Conservation (phyloP, 2,888 invertebrate genomes). For the Hemistola chrysoprasaria region DNA sequence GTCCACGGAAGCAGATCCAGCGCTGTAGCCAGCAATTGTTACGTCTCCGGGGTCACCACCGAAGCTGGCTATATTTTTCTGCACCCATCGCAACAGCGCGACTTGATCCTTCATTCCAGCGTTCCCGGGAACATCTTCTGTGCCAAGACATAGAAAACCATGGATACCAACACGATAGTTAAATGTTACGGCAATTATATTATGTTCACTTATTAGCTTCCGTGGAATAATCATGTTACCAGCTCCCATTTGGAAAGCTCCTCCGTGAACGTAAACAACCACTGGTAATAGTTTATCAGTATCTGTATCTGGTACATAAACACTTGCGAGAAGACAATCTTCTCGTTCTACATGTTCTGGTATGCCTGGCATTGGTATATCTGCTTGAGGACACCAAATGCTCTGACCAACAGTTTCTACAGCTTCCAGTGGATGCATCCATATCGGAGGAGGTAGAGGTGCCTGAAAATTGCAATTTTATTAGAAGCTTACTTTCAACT, state of each 20-base stretch:
- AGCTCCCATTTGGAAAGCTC: slow-evolving; percentile 55
- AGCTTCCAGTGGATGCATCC: slow-evolving; percentile 37
- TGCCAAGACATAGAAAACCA: slow-evolving; percentile 59
- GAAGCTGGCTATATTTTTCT: slow-evolving; percentile 52
- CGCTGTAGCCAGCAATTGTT: slow-evolving; percentile 52
- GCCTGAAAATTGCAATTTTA: slow-evolving; percentile 34
- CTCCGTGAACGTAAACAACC: slow-evolving; percentile 65
- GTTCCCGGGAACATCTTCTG: slow-evolving; percentile 54
- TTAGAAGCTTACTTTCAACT: too few species aligned
- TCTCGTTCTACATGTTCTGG: slow-evolving; percentile 30
- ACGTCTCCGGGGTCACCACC: slow-evolving; percentile 60
- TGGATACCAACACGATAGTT: slow-evolving; percentile 53
- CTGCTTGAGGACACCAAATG: slow-evolving; percentile 40
- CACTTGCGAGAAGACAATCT: slow-evolving; percentile 58
- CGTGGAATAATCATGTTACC: slow-evolving; percentile 40
- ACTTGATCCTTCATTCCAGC: slow-evolving; percentile 65
- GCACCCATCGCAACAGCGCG: slow-evolving; percentile 50
- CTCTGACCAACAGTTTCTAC: slow-evolving; percentile 30
- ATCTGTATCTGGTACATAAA: slow-evolving; percentile 50
- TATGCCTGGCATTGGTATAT: neutral
- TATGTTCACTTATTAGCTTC: slow-evolving; percentile 37
- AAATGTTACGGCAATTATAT: slow-evolving; percentile 49
- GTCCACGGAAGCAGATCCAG: slow-evolving; percentile 52
- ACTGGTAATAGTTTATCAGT: slow-evolving; percentile 49
- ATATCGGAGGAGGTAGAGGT: slow-evolving; percentile 41